Evolutionary conservation across 2,797 vertebrate genomes (phyloP).

Genomic region (Antennarius maculatus): DNA sequence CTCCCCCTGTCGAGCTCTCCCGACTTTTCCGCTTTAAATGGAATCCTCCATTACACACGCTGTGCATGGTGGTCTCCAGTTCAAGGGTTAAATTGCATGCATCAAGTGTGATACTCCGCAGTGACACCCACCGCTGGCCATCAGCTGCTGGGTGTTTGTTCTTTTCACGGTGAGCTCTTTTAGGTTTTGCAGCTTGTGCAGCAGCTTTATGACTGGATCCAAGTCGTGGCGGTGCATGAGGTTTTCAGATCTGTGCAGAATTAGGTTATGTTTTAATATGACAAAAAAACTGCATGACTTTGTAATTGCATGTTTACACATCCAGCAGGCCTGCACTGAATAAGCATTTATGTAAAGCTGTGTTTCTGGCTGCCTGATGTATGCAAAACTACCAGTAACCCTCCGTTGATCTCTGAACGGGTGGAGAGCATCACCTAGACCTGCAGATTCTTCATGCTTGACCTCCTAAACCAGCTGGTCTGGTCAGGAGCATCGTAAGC

Average conservation of each 20-base stretch:
- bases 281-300: not conserved
- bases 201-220: conserved; percentile 1
- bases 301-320: conserved; percentile 1
- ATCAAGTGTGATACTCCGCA: conserved; percentile 28
- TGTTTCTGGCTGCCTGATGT: not conserved
- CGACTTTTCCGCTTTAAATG: conserved; percentile 64
- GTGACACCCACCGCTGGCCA: conserved; percentile 7
- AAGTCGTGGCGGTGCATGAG: not conserved
- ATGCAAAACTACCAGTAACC: not conserved
- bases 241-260: not conserved
- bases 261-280: not conserved
- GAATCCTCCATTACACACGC: conserved; percentile 68
- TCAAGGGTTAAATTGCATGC: conserved; percentile 58
- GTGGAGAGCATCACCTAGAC: not conserved
- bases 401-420: not conserved
- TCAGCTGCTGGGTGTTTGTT: not conserved
- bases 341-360: not conserved
- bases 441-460: conserved; percentile 2
- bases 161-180: not conserved
- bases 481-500: no score
- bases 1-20: conserved; percentile 62
- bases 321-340: not conserved
- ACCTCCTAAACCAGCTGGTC: not conserved
- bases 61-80: conserved; percentile 50
- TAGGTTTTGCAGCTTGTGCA: conserved; percentile 2